Base-by-base conservation (phyloP, 2,888 invertebrate species). In the Chalcis sispes region DNA sequence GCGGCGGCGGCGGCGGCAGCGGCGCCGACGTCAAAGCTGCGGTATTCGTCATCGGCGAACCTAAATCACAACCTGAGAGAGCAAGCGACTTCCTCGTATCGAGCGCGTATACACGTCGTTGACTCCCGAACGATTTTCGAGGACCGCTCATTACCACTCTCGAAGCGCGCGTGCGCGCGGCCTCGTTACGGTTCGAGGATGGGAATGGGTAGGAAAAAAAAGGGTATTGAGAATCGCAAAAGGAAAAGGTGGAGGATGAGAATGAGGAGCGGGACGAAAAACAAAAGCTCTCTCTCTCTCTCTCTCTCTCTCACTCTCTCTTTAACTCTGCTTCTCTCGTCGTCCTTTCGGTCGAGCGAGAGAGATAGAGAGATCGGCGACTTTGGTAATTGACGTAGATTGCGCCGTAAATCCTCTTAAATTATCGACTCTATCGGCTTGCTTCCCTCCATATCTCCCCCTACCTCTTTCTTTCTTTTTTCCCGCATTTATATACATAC, bases 331-430 rank as follows among this genome's bases (percentile, higher is more conserved):
- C n/a, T n/a, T n/a, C n/a, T n/a, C n/a, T 20, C 40, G 42, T 25
- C 66, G 50, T 40, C 40, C 54, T 36, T 54, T 48, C 46, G 58
- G 32, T 27, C 27, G 58, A 25, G 23, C 50, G 50, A 13, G 23
- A n/a, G 52, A n/a, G 69, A n/a, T 10, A 58, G 23, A 32, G 56
- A 50, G 36, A 15, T 46, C 32, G 48, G 66, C 64, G 36, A 52
- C 67, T 72, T 72, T 65, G 64, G 77, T 73, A 77, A 77, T 77
- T 77, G 77, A 77, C 77, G 77, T 71, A 56, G 71, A 71, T 77
- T 72, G 77, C 74, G 42, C 77, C 74, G 77, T 77, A 77, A 77
- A 77, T 77, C 77, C 77, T 74, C 67, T 64, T 74, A 72, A 77
- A 74, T 74, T 71, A 77, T 74, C 74, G 79, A 65, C 78, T 77